Percentiles rank a stretch among this genome's conserved stretches.
These are phyloP conservation scores for Stegastes partitus DNA, from an alignment of 2,113 vertebrate species.

Conservation along the genomic window DNA sequence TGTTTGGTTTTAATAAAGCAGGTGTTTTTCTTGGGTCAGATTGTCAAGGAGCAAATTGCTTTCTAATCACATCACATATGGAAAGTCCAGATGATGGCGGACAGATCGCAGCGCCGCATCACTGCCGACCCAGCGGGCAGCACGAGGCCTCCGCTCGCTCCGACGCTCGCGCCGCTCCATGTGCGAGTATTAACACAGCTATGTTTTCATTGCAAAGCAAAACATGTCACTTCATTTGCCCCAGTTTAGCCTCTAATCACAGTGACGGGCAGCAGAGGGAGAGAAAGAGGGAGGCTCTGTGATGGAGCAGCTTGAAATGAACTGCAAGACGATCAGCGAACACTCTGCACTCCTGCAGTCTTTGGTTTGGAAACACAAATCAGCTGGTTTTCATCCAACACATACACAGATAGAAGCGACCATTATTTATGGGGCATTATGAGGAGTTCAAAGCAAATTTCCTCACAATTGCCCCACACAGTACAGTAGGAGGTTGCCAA, in stretches of 20 bases:
- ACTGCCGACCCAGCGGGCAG: slow-evolving; percentile 49
- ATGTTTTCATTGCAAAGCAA: slow-evolving; percentile 80
- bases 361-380: slow-evolving; percentile 20
- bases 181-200: slow-evolving; percentile 67
- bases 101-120: slow-evolving; percentile 35
- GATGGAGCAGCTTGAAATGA: slow-evolving; percentile 26
- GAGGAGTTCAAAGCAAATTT: slow-evolving; percentile 30
- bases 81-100: slow-evolving; percentile 72
- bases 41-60: slow-evolving; percentile 79
- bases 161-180: slow-evolving; percentile 31
- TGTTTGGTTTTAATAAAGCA: slow-evolving; percentile 85
- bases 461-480: slow-evolving; percentile 14
- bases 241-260: slow-evolving; percentile 69
- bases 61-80: slow-evolving; percentile 80
- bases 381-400: slow-evolving; percentile 54
- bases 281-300: slow-evolving; percentile 3
- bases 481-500: slow-evolving; percentile 38
- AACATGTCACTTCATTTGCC: slow-evolving; percentile 79
- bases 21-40: slow-evolving; percentile 82
- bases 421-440: slow-evolving; percentile 28
- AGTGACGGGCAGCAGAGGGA: slow-evolving; percentile 50
- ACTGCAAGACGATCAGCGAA: slow-evolving; percentile 22
- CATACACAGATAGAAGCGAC: slow-evolving; percentile 25
- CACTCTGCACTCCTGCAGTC: not conserved
- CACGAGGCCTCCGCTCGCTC: slow-evolving; percentile 1